Evolutionary conservation across 2,888 invertebrate species (phyloP), one percentile per base, ranked within the genome.

Genomic region (Melitaea athalia): DNA sequence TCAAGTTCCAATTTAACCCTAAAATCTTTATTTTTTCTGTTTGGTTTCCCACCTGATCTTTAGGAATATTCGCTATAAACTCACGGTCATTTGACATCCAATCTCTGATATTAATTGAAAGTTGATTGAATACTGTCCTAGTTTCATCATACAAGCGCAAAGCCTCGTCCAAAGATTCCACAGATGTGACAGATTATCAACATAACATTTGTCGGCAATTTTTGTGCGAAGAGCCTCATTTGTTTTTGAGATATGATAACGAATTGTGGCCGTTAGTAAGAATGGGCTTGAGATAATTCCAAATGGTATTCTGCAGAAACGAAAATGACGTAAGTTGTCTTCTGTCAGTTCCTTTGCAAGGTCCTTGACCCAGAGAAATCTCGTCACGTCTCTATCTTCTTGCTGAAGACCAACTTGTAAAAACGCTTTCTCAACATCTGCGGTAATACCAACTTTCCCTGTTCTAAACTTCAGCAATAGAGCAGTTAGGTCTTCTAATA

Each of bases 361-460:
- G n/a, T n/a, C n/a, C 63, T 75, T 76, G 0, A 75, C 6, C 77
- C 76, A 79, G 5, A 76, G 61, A 59, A 77, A 76, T 24, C 76
- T 63, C 1, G 75, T 77, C 0, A 77, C 77, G 47, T 77, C 76
- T 55, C 72, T 53, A 50, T 76, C 75, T 7, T 60, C 1, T 1
- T 68, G 47, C 33, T 78, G 74, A 0, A 79, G 64, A 3, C 70
- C 72, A 14, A 76, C 17, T 63, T 75, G 77, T 15, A 78, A 59
- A 69, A 79, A 77, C 0, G 78, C 77, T 49, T 77, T 77, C 47
- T 79, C 77, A 0, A 79, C 74, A 59, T 78, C 79, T 15, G 76
- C 76, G 31, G 62, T 43, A 8, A 77, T 65, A 0, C 74, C 77
- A 17, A 77, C 68, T 1, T 31, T 31, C 31, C 76, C 59, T 12